Conservation (phyloP, 2,113 vertebrate genomes). For the Gorsachius goisagi region DNA sequence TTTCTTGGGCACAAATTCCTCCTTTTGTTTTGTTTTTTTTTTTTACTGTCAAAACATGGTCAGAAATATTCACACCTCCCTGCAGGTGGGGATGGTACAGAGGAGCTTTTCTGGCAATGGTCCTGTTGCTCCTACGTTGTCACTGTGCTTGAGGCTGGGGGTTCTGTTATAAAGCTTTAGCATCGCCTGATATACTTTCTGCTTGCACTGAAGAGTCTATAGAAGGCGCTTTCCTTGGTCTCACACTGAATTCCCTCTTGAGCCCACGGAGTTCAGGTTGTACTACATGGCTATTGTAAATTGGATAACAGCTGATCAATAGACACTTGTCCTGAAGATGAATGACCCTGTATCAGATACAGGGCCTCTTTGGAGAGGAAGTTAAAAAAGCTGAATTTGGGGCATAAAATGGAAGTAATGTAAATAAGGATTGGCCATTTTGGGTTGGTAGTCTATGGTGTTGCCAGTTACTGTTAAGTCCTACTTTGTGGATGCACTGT, state of each 20-base stretch:
- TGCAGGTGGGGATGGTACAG: not conserved
- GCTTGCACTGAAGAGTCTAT: not conserved
- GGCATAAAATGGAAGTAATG: not conserved
- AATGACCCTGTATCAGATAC: not conserved
- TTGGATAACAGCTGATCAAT: conserved; percentile 38
- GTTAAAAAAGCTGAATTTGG: not conserved
- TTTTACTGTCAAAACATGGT: not conserved
- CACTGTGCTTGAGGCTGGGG: not conserved
- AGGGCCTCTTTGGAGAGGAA: not conserved
- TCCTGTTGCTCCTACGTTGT: not conserved
- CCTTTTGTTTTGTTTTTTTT: not conserved
- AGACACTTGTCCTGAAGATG: conserved; percentile 27
- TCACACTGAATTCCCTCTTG: not conserved
- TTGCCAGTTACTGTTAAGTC: not conserved
- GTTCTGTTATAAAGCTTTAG: not conserved
- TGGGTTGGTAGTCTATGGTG: not conserved
- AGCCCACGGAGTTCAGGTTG: not conserved
- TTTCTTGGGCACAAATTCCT: not conserved
- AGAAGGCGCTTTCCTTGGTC: not conserved
- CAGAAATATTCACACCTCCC: not conserved
- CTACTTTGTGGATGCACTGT: not conserved
- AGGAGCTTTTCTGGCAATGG: not conserved
- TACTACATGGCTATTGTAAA: not conserved
- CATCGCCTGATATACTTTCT: not conserved
- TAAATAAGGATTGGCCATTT: not conserved